Evolutionary conservation across 1,140 invertebrate genomes (phyloP).

Genomic region (Thaumetopoea pityocampa): DNA sequence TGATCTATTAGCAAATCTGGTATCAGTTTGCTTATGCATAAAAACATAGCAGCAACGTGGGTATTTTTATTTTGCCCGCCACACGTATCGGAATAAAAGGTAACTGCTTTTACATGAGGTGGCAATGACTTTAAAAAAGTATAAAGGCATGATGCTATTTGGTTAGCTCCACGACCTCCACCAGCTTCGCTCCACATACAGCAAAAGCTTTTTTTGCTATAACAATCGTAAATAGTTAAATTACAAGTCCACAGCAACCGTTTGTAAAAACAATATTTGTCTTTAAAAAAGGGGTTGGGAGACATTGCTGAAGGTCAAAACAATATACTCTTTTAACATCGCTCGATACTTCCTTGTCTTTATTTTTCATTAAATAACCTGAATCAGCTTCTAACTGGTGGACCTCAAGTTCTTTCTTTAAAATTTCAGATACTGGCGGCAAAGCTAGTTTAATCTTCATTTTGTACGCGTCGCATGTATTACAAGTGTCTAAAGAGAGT

Average conservation of each 20-base stretch:
- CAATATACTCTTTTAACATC: conserved; percentile 3
- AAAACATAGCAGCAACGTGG: conserved; percentile 1
- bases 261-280: conserved; percentile 1
- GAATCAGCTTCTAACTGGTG: neutral
- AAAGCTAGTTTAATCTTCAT: no score
- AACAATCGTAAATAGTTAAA: conserved; percentile 1
- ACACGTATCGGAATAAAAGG: conserved; percentile 1
- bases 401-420: neutral
- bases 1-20: conserved; percentile 1
- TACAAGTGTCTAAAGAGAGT: no score
- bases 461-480: no score
- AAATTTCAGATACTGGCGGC: no score
- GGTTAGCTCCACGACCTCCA: conserved; percentile 1
- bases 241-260: neutral
- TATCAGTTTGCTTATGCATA: conserved; percentile 1
- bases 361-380: neutral
- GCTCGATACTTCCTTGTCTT: conserved; percentile 1
- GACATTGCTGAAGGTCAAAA: neutral
- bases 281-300: neutral
- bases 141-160: no score
- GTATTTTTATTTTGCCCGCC: conserved; percentile 2
- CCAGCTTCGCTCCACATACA: neutral
- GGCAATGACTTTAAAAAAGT: neutral
- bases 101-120: neutral
- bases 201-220: conserved; percentile 5